Percentiles rank a stretch among this genome's conserved stretches.
phyloP scores from a whole-genome alignment of 2,797 vertebrate genomes.

The Cuniculus paca region DNA sequence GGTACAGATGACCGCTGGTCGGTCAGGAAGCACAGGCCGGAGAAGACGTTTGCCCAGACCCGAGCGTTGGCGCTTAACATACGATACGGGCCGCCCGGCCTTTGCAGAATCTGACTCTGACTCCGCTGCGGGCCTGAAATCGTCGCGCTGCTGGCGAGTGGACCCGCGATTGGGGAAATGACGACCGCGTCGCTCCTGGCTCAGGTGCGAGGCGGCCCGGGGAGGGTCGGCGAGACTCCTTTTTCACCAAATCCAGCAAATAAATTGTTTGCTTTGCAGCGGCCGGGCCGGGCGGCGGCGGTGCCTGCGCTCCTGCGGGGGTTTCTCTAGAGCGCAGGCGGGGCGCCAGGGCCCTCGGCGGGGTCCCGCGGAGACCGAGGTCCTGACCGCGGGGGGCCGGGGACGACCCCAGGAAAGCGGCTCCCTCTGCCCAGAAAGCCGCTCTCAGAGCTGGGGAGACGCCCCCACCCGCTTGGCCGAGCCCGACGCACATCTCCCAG shows the following conservation, averaged over 20 bases:
- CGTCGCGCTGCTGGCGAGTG: not conserved
- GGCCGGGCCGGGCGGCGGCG: slow-evolving; percentile 51
- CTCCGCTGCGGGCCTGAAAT: not conserved
- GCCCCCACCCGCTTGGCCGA: too few relatives aligned
- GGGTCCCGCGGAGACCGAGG: not conserved
- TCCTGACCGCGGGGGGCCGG: not conserved
- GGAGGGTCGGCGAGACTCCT: not conserved
- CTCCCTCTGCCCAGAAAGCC: too few relatives aligned
- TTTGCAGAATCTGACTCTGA: not conserved
- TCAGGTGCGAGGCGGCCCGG: not conserved
- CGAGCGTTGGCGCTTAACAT: slow-evolving; percentile 42
- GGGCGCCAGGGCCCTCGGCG: slow-evolving; percentile 54
- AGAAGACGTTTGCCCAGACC: not conserved
- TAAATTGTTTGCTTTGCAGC: slow-evolving; percentile 70
- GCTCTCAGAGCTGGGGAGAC: too few relatives aligned
- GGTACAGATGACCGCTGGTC: not conserved
- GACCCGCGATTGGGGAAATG: slow-evolving; percentile 62
- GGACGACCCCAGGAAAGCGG: too few relatives aligned
- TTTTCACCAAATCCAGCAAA: slow-evolving; percentile 64
- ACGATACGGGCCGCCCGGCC: not conserved
- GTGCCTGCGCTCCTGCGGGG: slow-evolving; percentile 84
- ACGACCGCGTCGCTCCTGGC: not conserved
- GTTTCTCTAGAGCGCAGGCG: slow-evolving; percentile 90
- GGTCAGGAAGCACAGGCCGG: slow-evolving; percentile 24
- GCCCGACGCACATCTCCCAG: too few relatives aligned